A percentile compares a stretch with the other conserved stretches of the same genome.
These are phyloP conservation scores for Flexamia atlantica DNA, from an alignment of 2,888 invertebrate genomes.

Conservation along the genomic window DNA sequence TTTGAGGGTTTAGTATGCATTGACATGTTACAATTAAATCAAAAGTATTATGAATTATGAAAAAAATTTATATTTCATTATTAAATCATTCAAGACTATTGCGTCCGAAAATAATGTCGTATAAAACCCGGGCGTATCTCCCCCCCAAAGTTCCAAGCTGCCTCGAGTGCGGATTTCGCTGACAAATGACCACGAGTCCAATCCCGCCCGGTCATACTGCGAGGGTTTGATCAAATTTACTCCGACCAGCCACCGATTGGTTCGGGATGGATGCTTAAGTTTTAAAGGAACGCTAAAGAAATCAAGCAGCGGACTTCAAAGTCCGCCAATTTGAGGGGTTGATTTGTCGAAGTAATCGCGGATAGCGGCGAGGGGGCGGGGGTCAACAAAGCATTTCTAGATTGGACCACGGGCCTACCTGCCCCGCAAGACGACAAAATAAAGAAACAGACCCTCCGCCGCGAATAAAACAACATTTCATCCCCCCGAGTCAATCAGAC, in stretches of 20 bases:
- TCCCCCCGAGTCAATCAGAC: conserved; percentile 53
- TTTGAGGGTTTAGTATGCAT: too few relatives aligned
- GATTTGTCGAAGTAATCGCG: conserved; percentile 48
- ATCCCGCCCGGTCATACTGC: conserved; percentile 13
- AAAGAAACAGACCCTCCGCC: conserved; percentile 48
- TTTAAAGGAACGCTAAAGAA: conserved; percentile 54
- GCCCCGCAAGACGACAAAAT: conserved; percentile 35
- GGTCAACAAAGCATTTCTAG: conserved; percentile 51
- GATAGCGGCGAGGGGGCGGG: background rate
- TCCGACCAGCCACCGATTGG: background rate
- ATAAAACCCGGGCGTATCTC: background rate
- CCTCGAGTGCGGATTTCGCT: conserved; percentile 1
- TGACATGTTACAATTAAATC: too few relatives aligned
- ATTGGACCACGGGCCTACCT: conserved; percentile 24
- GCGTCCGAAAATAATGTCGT: too few relatives aligned
- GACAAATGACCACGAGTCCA: conserved; percentile 18
- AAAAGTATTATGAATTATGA: too few relatives aligned
- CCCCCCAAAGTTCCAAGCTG: background rate
- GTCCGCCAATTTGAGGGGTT: conserved; percentile 51
- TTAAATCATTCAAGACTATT: too few relatives aligned
- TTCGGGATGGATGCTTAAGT: conserved; percentile 34
- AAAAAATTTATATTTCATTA: too few relatives aligned
- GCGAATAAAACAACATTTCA: conserved; percentile 63
- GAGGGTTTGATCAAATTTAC: conserved; percentile 48
- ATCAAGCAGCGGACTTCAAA: conserved; percentile 55